Percentiles rank a stretch among this genome's conserved stretches.
Conservation (phyloP, 1,140 invertebrate species). For the Drosophila seguyi region DNA sequence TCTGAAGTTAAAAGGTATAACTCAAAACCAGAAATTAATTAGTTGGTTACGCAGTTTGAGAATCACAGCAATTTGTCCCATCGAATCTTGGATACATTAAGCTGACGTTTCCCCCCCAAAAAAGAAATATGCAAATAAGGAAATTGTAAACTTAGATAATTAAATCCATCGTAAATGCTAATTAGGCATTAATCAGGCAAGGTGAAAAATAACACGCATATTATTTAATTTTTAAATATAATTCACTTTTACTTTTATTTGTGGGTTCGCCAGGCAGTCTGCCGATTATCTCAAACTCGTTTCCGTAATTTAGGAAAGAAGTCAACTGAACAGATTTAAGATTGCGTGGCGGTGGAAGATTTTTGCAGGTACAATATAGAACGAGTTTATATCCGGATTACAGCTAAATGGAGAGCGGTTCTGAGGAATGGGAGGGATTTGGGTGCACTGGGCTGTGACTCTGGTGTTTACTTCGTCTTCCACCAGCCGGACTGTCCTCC, state of each 20-base stretch:
- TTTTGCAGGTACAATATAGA: conserved; percentile 49
- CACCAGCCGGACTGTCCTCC: conserved; percentile 65
- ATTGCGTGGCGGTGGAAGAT: conserved; percentile 7
- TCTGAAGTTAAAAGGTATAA: neutral
- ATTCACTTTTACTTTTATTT: conserved; percentile 43
- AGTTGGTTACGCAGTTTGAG: neutral
- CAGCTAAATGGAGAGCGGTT: conserved; percentile 15
- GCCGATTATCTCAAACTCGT: conserved; percentile 37
- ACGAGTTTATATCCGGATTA: conserved; percentile 47
- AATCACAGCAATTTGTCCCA: neutral
- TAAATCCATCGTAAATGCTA: neutral
- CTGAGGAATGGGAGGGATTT: neutral
- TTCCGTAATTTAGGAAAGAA: conserved; percentile 9
- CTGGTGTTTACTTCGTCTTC: conserved; percentile 56
- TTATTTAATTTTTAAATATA: conserved; percentile 33
- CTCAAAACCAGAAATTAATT: conserved; percentile 7
- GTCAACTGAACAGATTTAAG: conserved; percentile 7
- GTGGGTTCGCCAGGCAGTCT: conserved; percentile 23
- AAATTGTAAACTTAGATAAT: conserved; percentile 4
- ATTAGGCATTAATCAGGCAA: neutral
- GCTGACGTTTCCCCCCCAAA: neutral
- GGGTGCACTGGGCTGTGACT: neutral
- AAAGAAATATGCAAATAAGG: conserved; percentile 1
- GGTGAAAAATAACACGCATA: neutral
- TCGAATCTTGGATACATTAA: neutral